phyloP scores from a whole-genome alignment of 1,140 invertebrate genomes.

The Stegodyphus dumicola region DNA sequence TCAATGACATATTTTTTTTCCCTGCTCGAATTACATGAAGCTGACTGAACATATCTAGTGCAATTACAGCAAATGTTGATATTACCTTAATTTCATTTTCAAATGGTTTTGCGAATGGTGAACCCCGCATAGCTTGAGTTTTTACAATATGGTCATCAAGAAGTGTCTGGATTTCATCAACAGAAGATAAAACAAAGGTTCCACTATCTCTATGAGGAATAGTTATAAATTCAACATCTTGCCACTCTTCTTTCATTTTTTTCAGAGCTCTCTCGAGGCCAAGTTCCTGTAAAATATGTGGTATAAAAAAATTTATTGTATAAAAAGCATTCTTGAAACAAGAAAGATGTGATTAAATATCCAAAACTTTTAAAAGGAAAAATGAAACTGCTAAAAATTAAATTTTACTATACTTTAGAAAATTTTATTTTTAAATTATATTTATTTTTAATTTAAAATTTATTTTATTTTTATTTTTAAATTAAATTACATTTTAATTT shows the following conservation, averaged over 20 bases:
- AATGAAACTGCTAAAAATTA: too few relatives aligned
- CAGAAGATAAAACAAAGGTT: constrained; percentile 87
- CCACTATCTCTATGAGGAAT: constrained; percentile 87
- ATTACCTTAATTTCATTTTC: constrained; percentile 79
- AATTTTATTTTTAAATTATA: too few relatives aligned
- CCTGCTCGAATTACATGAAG: not conserved
- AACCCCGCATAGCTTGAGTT: constrained; percentile 97
- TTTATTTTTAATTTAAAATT: too few relatives aligned
- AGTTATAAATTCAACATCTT: constrained; percentile 78
- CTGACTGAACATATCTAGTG: not conserved
- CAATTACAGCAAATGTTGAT: not conserved
- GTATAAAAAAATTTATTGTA: not conserved
- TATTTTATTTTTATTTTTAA: too few relatives aligned
- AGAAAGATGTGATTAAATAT: too few relatives aligned
- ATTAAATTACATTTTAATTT: too few relatives aligned
- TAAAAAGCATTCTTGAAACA: not conserved
- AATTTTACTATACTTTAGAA: too few relatives aligned
- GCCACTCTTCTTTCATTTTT: constrained; percentile 90
- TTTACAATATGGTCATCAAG: constrained; percentile 97
- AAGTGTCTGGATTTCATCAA: constrained; percentile 94
- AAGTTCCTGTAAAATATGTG: constrained; percentile 74
- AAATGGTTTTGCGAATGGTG: constrained; percentile 96
- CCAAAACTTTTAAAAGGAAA: too few relatives aligned
- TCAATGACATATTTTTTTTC: too few relatives aligned
- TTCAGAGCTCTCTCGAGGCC: constrained; percentile 81